Evolutionary conservation across 2,113 vertebrate genomes (phyloP).

Genomic region (Dinomys branickii): DNA sequence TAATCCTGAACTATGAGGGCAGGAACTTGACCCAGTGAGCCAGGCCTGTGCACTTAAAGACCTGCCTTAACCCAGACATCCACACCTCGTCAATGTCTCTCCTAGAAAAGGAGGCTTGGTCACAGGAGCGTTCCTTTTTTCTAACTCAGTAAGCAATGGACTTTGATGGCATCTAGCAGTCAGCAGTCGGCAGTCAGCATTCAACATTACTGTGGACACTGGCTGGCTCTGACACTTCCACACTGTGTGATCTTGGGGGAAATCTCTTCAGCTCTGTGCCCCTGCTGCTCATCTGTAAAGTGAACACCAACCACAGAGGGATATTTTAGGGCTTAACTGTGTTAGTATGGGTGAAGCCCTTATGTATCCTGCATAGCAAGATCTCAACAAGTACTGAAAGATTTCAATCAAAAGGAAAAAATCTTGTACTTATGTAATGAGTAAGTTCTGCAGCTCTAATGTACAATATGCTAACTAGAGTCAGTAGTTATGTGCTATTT

Average conservation of each 20-base stretch:
- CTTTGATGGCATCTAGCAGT: neutral
- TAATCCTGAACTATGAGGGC: neutral
- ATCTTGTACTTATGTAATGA: neutral
- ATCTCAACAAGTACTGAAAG: neutral
- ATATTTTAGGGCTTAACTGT: neutral
- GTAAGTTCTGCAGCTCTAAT: neutral
- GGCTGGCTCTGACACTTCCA: neutral
- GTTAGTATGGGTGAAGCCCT: neutral
- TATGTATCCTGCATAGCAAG: neutral
- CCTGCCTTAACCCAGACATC: neutral
- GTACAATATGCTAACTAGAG: neutral
- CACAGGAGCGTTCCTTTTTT: neutral
- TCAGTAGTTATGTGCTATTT: neutral
- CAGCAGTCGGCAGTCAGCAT: neutral
- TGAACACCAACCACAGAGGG: neutral
- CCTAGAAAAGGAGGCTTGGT: slow-evolving; percentile 1
- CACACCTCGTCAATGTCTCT: neutral
- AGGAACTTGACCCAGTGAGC: neutral
- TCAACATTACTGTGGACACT: neutral
- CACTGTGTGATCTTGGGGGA: neutral
- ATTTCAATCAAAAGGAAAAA: neutral
- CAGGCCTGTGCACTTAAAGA: neutral
- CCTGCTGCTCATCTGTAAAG: slow-evolving; percentile 1
- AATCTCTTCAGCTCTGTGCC: neutral
- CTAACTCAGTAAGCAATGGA: neutral